Evolutionary conservation across 2,113 vertebrate species (phyloP).

Genomic region (Ceyx margarethae): DNA sequence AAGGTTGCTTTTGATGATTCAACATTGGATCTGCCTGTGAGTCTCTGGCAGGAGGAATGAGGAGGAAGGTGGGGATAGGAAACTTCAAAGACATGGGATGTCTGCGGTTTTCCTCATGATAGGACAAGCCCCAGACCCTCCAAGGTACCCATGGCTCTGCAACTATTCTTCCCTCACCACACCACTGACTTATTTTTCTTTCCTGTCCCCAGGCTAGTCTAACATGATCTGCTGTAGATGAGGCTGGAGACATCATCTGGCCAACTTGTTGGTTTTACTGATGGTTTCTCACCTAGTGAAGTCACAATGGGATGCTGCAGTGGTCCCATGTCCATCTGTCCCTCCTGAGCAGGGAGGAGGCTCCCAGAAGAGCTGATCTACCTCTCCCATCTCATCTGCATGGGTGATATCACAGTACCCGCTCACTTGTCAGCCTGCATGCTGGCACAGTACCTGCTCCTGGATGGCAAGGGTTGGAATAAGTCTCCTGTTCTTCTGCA

Average conservation of each 20-base stretch:
- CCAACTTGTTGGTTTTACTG: background rate
- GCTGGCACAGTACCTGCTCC: background rate
- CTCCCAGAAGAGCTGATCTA: background rate
- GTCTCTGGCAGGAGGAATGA: background rate
- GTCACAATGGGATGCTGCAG: background rate
- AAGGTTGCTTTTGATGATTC: fast-evolving
- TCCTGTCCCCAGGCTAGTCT: too few relatives aligned
- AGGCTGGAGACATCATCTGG: background rate
- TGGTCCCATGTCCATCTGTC: background rate
- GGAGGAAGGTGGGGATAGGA: background rate
- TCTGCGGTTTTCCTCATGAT: background rate
- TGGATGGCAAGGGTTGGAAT: background rate
- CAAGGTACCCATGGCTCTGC: background rate
- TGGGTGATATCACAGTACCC: background rate
- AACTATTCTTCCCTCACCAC: background rate
- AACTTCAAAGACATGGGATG: background rate
- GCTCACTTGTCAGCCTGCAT: background rate
- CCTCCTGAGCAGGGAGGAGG: background rate
- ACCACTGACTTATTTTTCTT: background rate
- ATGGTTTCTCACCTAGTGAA: background rate
- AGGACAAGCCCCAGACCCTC: background rate
- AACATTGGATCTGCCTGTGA: background rate
- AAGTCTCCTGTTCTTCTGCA: background rate
- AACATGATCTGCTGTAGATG: background rate
- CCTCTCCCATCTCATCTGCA: background rate